phyloP scores from a whole-genome alignment of 2,888 invertebrate species.

The Dryadula phaetusa region DNA sequence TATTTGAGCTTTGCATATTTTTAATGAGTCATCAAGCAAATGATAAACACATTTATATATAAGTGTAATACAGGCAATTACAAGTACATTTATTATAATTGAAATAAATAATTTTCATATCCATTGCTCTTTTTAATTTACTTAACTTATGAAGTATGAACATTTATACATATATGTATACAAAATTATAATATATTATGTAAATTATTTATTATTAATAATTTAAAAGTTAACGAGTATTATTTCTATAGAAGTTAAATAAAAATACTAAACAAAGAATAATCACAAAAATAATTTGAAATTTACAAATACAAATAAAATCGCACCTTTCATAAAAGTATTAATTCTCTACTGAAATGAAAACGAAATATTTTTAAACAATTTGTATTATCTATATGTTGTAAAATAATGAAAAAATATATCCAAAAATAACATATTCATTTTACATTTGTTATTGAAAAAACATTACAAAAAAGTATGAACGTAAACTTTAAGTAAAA shows the following conservation, averaged over 20 bases:
- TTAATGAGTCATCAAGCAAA: background rate
- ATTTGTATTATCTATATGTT: background rate
- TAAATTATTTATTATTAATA: no score
- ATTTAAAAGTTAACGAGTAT: no score
- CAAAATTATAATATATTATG: no score
- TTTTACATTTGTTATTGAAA: no score
- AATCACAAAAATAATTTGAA: background rate
- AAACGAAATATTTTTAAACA: background rate
- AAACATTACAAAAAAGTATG: no score
- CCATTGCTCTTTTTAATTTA: background rate
- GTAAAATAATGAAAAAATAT: no score
- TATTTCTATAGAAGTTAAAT: background rate
- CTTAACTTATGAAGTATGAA: no score
- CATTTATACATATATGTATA: no score
- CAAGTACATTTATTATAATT: background rate
- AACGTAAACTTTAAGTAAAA: no score
- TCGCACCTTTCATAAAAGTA: background rate
- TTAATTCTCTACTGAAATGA: background rate
- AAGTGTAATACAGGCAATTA: no score
- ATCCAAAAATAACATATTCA: no score
- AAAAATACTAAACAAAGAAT: background rate
- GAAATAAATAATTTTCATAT: background rate
- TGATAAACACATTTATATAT: background rate
- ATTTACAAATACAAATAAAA: background rate
- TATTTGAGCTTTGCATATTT: background rate